These are phyloP conservation scores for Criorhina ranunculi DNA, from an alignment of 2,888 invertebrate genomes.

Conservation along the genomic window DNA sequence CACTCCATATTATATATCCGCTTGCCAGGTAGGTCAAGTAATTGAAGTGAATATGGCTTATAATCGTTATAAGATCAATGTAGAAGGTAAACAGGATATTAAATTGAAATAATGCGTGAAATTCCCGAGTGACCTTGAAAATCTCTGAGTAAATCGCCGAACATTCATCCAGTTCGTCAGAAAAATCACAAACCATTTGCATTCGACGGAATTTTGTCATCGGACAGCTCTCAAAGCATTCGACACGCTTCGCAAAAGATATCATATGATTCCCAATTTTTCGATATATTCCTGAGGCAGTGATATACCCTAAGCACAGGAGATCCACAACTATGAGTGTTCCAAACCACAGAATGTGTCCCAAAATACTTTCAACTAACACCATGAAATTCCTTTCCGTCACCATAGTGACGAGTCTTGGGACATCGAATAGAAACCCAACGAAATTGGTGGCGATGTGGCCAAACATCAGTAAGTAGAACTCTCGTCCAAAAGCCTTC, in stretches of 20 bases:
- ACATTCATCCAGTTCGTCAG: constrained; percentile 80
- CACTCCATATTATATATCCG: constrained; percentile 62
- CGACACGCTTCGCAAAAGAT: constrained; percentile 31
- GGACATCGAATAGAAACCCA: neutral
- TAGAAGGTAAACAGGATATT: constrained; percentile 81
- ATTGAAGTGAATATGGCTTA: constrained; percentile 79
- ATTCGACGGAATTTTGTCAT: constrained; percentile 79
- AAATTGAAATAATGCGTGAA: constrained; percentile 79
- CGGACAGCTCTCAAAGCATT: neutral
- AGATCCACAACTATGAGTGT: constrained; percentile 36
- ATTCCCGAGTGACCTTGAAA: constrained; percentile 78
- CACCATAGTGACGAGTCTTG: neutral
- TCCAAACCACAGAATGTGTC: constrained; percentile 34
- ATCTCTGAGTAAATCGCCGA: constrained; percentile 79
- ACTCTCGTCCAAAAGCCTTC: constrained; percentile 16
- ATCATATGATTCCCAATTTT: constrained; percentile 48
- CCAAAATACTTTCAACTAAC: constrained; percentile 12
- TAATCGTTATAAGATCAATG: constrained; percentile 79
- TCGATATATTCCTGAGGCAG: constrained; percentile 38
- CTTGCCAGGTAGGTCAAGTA: constrained; percentile 77
- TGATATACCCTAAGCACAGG: constrained; percentile 36
- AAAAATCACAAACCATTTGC: constrained; percentile 79
- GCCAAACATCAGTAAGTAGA: constrained; percentile 2
- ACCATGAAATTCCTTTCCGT: neutral
- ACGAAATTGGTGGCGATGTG: neutral